A percentile compares a stretch with the other conserved stretches of the same genome.
Conservation (phyloP, 2,113 vertebrate species). For the Plotosus lineatus region DNA sequence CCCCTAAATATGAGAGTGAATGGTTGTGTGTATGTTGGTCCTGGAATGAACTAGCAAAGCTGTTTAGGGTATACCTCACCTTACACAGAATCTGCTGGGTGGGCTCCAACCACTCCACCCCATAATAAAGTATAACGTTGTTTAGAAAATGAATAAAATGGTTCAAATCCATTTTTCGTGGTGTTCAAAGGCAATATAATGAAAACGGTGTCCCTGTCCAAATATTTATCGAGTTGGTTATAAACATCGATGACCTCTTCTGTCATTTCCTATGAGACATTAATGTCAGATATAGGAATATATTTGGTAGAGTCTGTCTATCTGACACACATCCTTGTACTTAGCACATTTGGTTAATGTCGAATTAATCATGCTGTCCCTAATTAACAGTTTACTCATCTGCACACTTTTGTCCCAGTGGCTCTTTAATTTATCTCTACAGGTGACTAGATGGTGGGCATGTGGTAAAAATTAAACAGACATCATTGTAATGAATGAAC, state of each 20-base stretch:
- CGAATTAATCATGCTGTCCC: background rate
- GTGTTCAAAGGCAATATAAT: background rate
- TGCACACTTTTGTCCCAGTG: background rate
- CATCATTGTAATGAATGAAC: background rate
- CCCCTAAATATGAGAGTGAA: too few relatives aligned
- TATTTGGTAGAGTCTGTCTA: background rate
- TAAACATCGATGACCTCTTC: background rate
- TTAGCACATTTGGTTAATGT: constrained; percentile 12
- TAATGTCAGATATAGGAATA: background rate
- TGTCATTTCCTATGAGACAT: too few relatives aligned
- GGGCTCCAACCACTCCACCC: too few relatives aligned
- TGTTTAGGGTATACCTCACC: too few relatives aligned
- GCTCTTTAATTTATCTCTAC: background rate
- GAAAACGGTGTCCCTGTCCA: background rate
- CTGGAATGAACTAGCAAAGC: too few relatives aligned
- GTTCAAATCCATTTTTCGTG: background rate
- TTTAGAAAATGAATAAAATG: too few relatives aligned
- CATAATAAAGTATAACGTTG: too few relatives aligned
- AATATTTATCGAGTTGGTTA: background rate
- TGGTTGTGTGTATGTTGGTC: too few relatives aligned
- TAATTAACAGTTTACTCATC: background rate
- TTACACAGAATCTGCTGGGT: too few relatives aligned
- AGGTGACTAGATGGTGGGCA: background rate
- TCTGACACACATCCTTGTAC: background rate
- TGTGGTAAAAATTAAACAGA: background rate